Evolutionary conservation across 2,888 invertebrate genomes (phyloP).

Genomic region (Rhogogaster chlorosoma): DNA sequence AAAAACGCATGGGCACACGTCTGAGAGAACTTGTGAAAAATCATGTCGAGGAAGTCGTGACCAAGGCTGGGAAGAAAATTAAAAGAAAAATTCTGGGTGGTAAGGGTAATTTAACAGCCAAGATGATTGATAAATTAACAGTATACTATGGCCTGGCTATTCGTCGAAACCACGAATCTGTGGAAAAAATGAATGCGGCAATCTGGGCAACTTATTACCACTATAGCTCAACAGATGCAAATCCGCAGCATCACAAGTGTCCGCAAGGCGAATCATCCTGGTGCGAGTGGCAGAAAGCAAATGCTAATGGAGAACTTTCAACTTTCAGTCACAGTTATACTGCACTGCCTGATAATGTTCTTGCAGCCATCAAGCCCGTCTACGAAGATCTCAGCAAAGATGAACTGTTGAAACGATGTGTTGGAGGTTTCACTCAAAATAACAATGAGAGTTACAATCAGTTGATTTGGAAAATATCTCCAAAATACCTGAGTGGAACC

Average conservation of each 20-base stretch:
- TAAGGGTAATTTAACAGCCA: slow-evolving; percentile 51
- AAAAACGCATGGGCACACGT: slow-evolving; percentile 13
- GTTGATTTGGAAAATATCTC: slow-evolving; percentile 56
- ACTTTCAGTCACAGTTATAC: slow-evolving; percentile 42
- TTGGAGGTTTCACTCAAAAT: slow-evolving; percentile 57
- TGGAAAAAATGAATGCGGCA: slow-evolving; percentile 63
- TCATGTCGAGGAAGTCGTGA: background rate
- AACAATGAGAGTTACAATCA: slow-evolving; percentile 50
- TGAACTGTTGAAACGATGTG: slow-evolving; percentile 53
- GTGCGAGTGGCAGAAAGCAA: slow-evolving; percentile 57
- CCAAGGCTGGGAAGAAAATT: background rate
- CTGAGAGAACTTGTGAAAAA: slow-evolving; percentile 14
- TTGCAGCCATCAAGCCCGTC: slow-evolving; percentile 55
- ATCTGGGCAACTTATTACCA: slow-evolving; percentile 68
- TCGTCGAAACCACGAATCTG: slow-evolving; percentile 52
- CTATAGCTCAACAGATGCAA: slow-evolving; percentile 66
- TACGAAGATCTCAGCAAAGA: slow-evolving; percentile 56
- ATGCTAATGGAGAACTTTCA: slow-evolving; percentile 53
- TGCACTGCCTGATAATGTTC: slow-evolving; percentile 57
- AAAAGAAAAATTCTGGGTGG: too few relatives aligned
- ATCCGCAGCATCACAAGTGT: slow-evolving; percentile 66
- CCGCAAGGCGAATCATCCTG: slow-evolving; percentile 56
- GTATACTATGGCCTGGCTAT: slow-evolving; percentile 54
- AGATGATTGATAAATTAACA: slow-evolving; percentile 55
- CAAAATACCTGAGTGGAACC: slow-evolving; percentile 55